phyloP scores from a whole-genome alignment of 1,140 invertebrate genomes.

The Leguminivora glycinivorella region DNA sequence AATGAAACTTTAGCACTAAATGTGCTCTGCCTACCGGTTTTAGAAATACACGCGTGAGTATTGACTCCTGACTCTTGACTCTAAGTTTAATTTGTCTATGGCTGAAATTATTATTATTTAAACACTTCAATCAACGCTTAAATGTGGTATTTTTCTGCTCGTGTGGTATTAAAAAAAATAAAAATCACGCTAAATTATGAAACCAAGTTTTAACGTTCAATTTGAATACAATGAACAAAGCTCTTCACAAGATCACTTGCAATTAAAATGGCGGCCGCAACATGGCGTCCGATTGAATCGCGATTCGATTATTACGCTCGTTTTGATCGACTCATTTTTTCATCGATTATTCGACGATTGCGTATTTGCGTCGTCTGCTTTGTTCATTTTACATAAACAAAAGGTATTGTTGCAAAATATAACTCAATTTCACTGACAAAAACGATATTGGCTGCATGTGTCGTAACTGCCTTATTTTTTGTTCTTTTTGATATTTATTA shows the following conservation, averaged over 20 bases:
- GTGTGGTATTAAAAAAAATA: too few relatives aligned
- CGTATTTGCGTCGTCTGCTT: not conserved
- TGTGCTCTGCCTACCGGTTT: too few relatives aligned
- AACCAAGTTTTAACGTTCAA: not conserved
- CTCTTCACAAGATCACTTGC: constrained; percentile 14
- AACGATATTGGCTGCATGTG: too few relatives aligned
- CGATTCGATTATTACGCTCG: constrained; percentile 18
- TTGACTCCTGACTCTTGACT: too few relatives aligned
- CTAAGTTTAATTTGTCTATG: too few relatives aligned
- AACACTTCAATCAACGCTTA: too few relatives aligned
- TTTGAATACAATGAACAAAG: not conserved
- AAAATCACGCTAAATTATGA: not conserved
- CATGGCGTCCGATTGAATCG: constrained; percentile 14
- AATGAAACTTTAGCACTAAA: too few relatives aligned
- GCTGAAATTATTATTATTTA: too few relatives aligned
- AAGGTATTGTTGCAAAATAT: not conserved
- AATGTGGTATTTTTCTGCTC: too few relatives aligned
- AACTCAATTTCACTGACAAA: not conserved
- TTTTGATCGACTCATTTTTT: constrained; percentile 13
- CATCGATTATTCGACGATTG: not conserved
- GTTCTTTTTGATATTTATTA: too few relatives aligned
- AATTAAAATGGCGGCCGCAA: constrained; percentile 23
- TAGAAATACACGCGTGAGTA: too few relatives aligned
- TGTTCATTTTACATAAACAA: not conserved
- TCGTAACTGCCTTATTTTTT: too few relatives aligned